Percentiles rank a stretch among this genome's conserved stretches.
phyloP scores from a whole-genome alignment of 2,888 invertebrate species.

The Drosophila barbarae region DNA sequence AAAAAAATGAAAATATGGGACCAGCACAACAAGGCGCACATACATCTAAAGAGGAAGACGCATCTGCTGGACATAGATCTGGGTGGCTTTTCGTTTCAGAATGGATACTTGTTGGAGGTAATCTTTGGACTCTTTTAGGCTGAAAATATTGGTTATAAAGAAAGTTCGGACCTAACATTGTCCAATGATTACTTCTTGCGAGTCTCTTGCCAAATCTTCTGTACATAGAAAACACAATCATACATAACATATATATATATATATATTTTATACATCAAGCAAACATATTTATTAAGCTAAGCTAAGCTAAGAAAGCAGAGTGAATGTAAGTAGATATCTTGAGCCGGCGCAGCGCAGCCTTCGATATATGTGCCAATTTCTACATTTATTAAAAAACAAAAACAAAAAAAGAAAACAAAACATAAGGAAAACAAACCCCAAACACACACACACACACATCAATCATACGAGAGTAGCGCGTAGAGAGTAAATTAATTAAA shows the following conservation, averaged over 20 bases:
- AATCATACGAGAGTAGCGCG: slow-evolving; percentile 33
- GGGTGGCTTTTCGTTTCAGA: slow-evolving; percentile 37
- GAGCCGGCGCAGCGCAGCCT: slow-evolving; percentile 69
- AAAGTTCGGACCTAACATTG: not conserved
- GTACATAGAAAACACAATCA: slow-evolving; percentile 51
- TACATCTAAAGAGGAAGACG: slow-evolving; percentile 7
- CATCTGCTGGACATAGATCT: slow-evolving; percentile 38
- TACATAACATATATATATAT: slow-evolving; percentile 35
- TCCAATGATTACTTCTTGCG: not conserved
- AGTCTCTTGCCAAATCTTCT: slow-evolving; percentile 22
- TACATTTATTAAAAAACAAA: slow-evolving; percentile 50
- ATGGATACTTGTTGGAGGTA: slow-evolving; percentile 1
- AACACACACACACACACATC: slow-evolving; percentile 16
- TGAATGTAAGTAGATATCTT: slow-evolving; percentile 60
- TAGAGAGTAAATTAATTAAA: slow-evolving; percentile 41
- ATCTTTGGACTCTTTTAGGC: not conserved
- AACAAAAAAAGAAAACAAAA: slow-evolving; percentile 25
- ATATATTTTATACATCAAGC: slow-evolving; percentile 43
- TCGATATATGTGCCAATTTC: slow-evolving; percentile 70
- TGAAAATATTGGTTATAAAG: not conserved
- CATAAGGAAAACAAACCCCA: slow-evolving; percentile 14
- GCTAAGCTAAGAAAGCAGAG: slow-evolving; percentile 23
- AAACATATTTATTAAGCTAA: slow-evolving; percentile 44
- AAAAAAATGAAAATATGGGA: slow-evolving; percentile 30
- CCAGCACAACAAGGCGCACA: slow-evolving; percentile 50